Evolutionary conservation across 35 echinoderm and acorn worm genomes (phyloP).

Genomic region (Amphiura filiformis): DNA sequence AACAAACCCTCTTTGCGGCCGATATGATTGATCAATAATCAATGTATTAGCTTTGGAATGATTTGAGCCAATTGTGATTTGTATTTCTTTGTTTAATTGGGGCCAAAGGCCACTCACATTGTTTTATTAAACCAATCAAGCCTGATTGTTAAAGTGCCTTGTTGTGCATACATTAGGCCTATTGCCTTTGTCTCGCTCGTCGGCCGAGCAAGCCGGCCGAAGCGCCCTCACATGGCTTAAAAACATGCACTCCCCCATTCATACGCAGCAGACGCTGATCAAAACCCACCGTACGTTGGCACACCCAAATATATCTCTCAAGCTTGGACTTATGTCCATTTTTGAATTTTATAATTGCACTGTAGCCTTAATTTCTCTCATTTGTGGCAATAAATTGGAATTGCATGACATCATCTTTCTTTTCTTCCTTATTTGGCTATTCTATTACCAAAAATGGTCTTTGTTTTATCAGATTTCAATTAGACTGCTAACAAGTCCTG

Average conservation of each 20-base stretch:
- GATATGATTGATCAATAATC: not conserved
- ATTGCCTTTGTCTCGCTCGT: too few species aligned
- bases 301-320: not conserved
- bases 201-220: not conserved
- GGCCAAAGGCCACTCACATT: conserved; percentile 2
- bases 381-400: not conserved
- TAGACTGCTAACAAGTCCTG: not conserved
- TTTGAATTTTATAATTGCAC: not conserved
- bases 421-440: not conserved
- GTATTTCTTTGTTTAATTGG: not conserved
- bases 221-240: not conserved
- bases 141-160: not conserved
- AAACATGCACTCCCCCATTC: not conserved
- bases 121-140: not conserved
- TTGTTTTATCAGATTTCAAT: not conserved
- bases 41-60: not conserved
- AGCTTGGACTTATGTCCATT: not conserved
- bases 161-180: too few species aligned
- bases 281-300: too few species aligned
- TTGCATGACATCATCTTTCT: conserved; percentile 4
- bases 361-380: not conserved
- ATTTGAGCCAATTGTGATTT: too few species aligned
- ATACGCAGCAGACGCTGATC: too few species aligned
- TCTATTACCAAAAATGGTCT: not conserved
- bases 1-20: not conserved